phyloP scores from a whole-genome alignment of 2,113 vertebrate species.

The Chionodraco myersi region DNA sequence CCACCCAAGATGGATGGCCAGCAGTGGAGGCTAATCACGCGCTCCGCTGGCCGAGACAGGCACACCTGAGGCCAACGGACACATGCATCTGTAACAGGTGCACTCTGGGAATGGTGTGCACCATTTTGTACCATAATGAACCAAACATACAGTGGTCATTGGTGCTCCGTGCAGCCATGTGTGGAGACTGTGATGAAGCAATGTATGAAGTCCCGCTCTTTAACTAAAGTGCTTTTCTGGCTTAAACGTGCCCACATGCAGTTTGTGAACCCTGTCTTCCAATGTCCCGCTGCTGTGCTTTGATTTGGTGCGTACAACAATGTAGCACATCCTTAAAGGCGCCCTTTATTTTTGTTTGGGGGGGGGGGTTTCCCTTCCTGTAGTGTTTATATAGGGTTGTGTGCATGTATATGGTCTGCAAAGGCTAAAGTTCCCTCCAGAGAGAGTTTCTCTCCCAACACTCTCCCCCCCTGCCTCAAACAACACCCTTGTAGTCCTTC shows the following conservation, averaged over 20 bases:
- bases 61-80: conserved; percentile 54
- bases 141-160: conserved; percentile 4
- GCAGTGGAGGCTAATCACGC: conserved; percentile 68
- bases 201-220: neutral
- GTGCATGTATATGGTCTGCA: too few species aligned
- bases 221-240: neutral
- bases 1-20: conserved; percentile 72
- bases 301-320: neutral
- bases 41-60: conserved; percentile 61
- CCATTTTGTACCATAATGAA: neutral
- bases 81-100: conserved; percentile 43
- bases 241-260: neutral
- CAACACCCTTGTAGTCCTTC: too few species aligned
- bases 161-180: conserved; percentile 5
- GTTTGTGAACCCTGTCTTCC: neutral
- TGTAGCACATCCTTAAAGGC: neutral
- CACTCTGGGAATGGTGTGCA: conserved; percentile 4
- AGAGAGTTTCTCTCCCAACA: too few species aligned
- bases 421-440: too few species aligned
- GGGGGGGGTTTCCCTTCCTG: too few species aligned
- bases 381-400: too few species aligned
- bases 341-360: too few species aligned
- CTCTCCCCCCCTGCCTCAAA: too few species aligned
- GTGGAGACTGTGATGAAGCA: conserved; percentile 20
- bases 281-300: neutral